phyloP scores from a whole-genome alignment of 2,113 vertebrate species.

The Takifugu flavidus region DNA sequence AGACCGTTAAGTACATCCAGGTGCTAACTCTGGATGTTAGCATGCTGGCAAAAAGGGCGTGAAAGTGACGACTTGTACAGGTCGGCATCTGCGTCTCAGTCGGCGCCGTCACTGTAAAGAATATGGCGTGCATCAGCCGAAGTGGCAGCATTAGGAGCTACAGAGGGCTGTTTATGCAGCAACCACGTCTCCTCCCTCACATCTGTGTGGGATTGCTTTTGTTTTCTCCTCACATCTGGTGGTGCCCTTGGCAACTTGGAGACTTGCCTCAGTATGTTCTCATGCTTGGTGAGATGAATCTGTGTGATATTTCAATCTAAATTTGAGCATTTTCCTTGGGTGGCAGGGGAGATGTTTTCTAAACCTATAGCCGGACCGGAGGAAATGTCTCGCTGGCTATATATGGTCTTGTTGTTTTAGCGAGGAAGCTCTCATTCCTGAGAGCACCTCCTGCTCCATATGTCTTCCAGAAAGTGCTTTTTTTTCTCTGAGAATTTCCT shows the following conservation, averaged over 20 bases:
- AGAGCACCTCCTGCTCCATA: background rate
- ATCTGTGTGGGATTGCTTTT: constrained; percentile 46
- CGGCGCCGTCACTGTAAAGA: constrained; percentile 30
- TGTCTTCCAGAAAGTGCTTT: background rate
- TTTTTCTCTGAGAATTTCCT: constrained; percentile 6
- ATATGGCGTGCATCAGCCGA: constrained; percentile 11
- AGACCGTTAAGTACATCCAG: constrained; percentile 26
- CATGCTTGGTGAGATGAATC: constrained; percentile 21
- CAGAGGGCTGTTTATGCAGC: constrained; percentile 18
- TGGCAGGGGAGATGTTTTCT: constrained; percentile 25
- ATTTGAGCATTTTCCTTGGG: constrained; percentile 4
- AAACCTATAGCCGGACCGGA: constrained; percentile 17
- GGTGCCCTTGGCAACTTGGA: constrained; percentile 36
- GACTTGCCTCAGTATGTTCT: constrained; percentile 27
- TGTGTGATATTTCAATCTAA: background rate
- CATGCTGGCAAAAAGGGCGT: too few relatives aligned
- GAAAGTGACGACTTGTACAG: constrained; percentile 19
- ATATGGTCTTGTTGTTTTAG: constrained; percentile 16
- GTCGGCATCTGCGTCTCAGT: constrained; percentile 20
- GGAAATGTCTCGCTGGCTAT: constrained; percentile 10
- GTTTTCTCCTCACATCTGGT: constrained; percentile 55
- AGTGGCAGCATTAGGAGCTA: constrained; percentile 1
- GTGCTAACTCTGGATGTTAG: constrained; percentile 13
- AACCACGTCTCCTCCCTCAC: constrained; percentile 33
- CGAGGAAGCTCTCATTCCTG: background rate